These are phyloP conservation scores for Argyrosomus regius DNA, from an alignment of 2,797 vertebrate species.

Conservation along the genomic window DNA sequence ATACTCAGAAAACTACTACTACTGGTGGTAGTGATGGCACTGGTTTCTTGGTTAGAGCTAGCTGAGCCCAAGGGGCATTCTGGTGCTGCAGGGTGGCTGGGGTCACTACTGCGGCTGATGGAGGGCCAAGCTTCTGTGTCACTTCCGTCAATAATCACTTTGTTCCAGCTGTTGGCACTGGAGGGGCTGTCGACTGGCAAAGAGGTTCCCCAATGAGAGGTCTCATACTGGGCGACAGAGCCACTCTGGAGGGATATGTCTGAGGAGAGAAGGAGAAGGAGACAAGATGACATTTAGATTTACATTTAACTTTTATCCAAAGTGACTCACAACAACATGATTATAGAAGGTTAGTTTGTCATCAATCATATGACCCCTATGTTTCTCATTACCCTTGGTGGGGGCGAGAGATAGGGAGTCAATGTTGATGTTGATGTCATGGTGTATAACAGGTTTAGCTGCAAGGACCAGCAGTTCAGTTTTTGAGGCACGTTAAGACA, in stretches of 20 bases:
- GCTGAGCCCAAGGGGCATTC: slow-evolving; percentile 93
- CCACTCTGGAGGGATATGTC: slow-evolving; percentile 91
- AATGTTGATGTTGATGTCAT: no score
- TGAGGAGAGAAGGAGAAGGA: slow-evolving; percentile 58
- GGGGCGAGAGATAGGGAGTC: no score
- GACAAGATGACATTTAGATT: no score
- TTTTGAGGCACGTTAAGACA: slow-evolving; percentile 15
- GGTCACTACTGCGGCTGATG: slow-evolving; percentile 87
- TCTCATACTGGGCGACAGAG: slow-evolving; percentile 94
- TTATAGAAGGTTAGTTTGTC: no score
- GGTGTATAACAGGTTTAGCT: no score
- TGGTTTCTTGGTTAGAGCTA: slow-evolving; percentile 87
- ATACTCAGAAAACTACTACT: slow-evolving; percentile 91
- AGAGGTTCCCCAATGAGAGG: slow-evolving; percentile 89
- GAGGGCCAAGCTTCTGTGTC: slow-evolving; percentile 93
- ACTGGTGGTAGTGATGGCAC: slow-evolving; percentile 68
- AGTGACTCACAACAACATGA: no score
- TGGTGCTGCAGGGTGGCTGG: slow-evolving; percentile 83
- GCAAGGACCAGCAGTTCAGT: no score
- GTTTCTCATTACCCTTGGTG: no score
- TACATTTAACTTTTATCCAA: no score
- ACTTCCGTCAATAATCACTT: slow-evolving; percentile 92
- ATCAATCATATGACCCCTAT: no score
- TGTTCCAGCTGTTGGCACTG: slow-evolving; percentile 91
- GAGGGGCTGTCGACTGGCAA: slow-evolving; percentile 87